Conservation (phyloP, 2,888 invertebrate species). For the Ditula angustiorana region DNA sequence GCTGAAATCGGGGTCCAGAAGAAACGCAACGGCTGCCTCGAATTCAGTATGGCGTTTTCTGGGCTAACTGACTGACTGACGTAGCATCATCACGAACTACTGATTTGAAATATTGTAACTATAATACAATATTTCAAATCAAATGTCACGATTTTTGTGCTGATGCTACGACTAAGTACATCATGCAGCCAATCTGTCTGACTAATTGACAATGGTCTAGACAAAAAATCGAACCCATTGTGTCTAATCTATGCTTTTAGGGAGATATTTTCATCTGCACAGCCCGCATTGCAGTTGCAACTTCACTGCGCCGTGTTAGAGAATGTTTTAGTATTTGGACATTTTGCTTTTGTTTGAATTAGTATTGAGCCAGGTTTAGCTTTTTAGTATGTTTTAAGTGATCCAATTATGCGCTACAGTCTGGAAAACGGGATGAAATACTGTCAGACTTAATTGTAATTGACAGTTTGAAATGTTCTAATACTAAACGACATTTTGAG, state of each 20-base stretch:
- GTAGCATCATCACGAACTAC: no score
- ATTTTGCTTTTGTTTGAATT: no score
- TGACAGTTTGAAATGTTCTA: neutral
- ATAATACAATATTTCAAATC: no score
- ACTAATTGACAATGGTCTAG: conserved; percentile 27
- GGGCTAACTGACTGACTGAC: no score
- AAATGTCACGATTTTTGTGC: neutral
- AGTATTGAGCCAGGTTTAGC: no score
- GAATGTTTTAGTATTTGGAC: neutral
- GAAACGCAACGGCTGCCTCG: no score
- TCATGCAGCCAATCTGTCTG: conserved; percentile 15
- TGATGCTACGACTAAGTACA: conserved; percentile 1
- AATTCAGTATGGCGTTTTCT: no score
- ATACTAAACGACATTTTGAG: neutral
- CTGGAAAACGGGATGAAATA: neutral
- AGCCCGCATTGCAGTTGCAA: neutral
- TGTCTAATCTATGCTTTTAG: conserved; percentile 30
- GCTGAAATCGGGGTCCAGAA: no score
- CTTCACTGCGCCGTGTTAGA: neutral
- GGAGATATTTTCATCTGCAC: neutral
- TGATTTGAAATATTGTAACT: no score
- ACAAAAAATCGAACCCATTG: conserved; percentile 27
- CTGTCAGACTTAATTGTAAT: neutral
- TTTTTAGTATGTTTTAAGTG: neutral
- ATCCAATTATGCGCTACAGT: neutral